Base-by-base conservation (phyloP, 2,888 invertebrate genomes). In the Eilema depressum region DNA sequence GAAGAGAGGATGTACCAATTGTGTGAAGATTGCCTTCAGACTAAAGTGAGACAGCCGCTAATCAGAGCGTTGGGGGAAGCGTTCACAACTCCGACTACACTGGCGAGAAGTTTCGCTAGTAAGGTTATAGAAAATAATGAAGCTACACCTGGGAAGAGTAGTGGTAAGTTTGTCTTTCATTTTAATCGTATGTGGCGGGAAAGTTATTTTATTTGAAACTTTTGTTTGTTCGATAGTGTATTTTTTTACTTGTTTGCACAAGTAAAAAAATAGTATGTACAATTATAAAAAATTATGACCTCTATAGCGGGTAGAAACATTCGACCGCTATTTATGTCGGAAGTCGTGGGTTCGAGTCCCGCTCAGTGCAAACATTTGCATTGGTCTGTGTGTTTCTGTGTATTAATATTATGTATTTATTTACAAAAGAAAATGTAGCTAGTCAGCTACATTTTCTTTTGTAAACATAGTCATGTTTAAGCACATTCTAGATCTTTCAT, bases 21-120 rank as follows among this genome's bases (percentile, higher is more conserved):
- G 73, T 97, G 98, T 81, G 97, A 97, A 77, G 96, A 96, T 82
- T 98, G 98, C 87, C 96, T 97, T 85, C 93, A 96, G 75, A 96
- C 96, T 60, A 96, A 97, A 77, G 96, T 96, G 70, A 98, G 97
- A 85, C 96, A 97, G 63, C 96, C 97, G 14, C 92, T 99, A 62
- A 97, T 97, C 75, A 96, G 97, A 70, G 97, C 97, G 20, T 91
- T 99, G 47, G 97, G 97, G 0, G 97, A 97, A 88, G 97, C 98
- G 0, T 99, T 97, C 91, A 96, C 96, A 75, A 96, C 96, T 71
- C 95, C 95, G 0, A 83, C 90, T 7, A 89, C 97, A 74, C 91
- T 99, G 67, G 96, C 97, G 64, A 96, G 96, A 83, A 98, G 96
- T 97, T 98, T 95, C 90, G 93, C 96, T 81, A 88, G 93, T 85